Evolutionary conservation across 2,888 invertebrate genomes (phyloP).

Genomic region (Euzetes globulus): DNA sequence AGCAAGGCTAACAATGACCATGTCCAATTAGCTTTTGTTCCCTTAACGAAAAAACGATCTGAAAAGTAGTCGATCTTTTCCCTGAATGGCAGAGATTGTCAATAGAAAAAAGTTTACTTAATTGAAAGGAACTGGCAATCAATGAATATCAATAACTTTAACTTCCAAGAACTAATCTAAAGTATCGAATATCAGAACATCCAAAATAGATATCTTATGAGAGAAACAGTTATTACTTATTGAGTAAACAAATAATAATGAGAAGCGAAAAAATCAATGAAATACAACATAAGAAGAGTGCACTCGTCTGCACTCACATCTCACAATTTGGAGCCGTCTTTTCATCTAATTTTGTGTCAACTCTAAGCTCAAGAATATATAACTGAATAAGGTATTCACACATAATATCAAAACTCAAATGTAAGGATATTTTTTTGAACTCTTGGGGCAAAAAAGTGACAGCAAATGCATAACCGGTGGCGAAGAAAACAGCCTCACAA

Average conservation of each 20-base stretch:
- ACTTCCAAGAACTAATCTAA: background rate
- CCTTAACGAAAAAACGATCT: too few relatives aligned
- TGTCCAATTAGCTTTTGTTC: too few relatives aligned
- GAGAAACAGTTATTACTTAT: background rate
- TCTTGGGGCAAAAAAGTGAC: background rate
- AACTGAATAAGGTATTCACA: background rate
- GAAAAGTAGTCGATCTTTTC: too few relatives aligned
- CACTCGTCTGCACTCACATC: too few relatives aligned
- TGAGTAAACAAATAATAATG: background rate
- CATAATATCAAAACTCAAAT: background rate
- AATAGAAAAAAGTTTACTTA: too few relatives aligned
- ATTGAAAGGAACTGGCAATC: background rate
- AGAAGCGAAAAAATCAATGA: background rate
- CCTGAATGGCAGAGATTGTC: too few relatives aligned
- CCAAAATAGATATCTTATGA: slow-evolving; percentile 1
- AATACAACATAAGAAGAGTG: too few relatives aligned
- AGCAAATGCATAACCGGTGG: background rate
- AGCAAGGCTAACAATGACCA: too few relatives aligned
- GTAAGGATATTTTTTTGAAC: background rate
- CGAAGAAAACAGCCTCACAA: background rate
- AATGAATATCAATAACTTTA: background rate
- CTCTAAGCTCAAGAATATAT: background rate
- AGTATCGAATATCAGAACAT: background rate
- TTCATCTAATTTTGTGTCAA: too few relatives aligned
- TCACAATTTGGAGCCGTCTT: too few relatives aligned